These are phyloP conservation scores for Drosophila nigritarsus DNA, from an alignment of 2,888 invertebrate genomes.

Conservation along the genomic window DNA sequence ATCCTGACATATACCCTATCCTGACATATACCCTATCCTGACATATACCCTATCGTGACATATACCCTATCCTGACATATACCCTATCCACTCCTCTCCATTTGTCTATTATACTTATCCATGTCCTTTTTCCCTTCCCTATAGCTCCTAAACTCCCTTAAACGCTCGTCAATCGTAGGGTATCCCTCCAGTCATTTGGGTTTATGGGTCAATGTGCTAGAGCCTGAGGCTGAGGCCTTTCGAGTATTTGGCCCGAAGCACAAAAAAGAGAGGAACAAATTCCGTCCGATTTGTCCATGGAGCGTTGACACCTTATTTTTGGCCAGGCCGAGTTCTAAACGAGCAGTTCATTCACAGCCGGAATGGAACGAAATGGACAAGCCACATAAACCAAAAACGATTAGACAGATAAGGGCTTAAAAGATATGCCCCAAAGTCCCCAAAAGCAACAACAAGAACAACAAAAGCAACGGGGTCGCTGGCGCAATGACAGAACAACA, in stretches of 20 bases:
- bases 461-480: slow-evolving; percentile 20
- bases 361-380: slow-evolving; percentile 14
- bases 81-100: background rate
- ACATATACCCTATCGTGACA: background rate
- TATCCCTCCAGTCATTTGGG: slow-evolving; percentile 24
- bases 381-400: slow-evolving; percentile 22
- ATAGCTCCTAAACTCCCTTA: background rate
- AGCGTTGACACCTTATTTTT: slow-evolving; percentile 64
- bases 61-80: background rate
- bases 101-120: background rate
- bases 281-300: slow-evolving; percentile 27
- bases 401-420: slow-evolving; percentile 60
- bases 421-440: slow-evolving; percentile 47
- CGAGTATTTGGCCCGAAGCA: slow-evolving; percentile 26
- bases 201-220: slow-evolving; percentile 71
- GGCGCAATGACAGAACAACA: slow-evolving; percentile 48
- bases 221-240: slow-evolving; percentile 25
- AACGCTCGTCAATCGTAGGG: background rate
- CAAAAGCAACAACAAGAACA: background rate
- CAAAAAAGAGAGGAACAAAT: slow-evolving; percentile 23
- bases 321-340: slow-evolving; percentile 37
- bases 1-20: background rate
- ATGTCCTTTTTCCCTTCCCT: background rate
- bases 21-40: rapidly evolving
- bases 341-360: slow-evolving; percentile 48